Base-by-base conservation (phyloP, 2,888 invertebrate genomes). In the Drosophila atroscutellata region DNA sequence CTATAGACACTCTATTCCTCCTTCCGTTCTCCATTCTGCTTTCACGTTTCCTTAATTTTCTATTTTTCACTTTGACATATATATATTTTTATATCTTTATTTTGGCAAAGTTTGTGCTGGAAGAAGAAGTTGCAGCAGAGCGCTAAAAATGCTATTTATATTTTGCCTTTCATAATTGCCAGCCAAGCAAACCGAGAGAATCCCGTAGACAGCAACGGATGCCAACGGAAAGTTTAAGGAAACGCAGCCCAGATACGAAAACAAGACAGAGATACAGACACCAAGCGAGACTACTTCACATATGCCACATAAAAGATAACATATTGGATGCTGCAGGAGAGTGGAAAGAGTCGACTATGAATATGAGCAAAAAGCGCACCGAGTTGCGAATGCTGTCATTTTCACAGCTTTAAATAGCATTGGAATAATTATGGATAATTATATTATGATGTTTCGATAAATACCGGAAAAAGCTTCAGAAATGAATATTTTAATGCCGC, bases 61-160 rank as follows among this genome's bases (percentile, higher is more conserved):
- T 28, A 28, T 67, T 67, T 71, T 45, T 58, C 64, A 57, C 52
- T 63, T 55, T 45, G 36, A 60, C 24, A 36, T 20, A 15, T 39
- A 28, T 36, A 37, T 49, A 52, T 50, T 63, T 64, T 49, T 36
- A 1, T 13, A 20, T 71, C 45, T 50, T 72, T 72, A 69, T 58
- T 65, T 56, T 45, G 56, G 15, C 28, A 75, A 77, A 80, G 60
- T 77, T 77, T 72, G 39, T 64, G 50, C 64, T 60, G 59, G 15
- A 34, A 26, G 56, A 59, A 83, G 65, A 63, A 84, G 71, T 85
- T 70, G 73, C 73, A 81, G 78, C 72, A 49, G 58, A 80, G 76
- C 80, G 63, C 84, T 83, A 89, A 86, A 88, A 84, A 84, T 81
- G 78, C 72, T 81, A 81, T 89, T 89, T 84, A 89, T 84, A 84